Base-by-base conservation (phyloP, 2,113 vertebrate species). In the Bos javanicus region DNA sequence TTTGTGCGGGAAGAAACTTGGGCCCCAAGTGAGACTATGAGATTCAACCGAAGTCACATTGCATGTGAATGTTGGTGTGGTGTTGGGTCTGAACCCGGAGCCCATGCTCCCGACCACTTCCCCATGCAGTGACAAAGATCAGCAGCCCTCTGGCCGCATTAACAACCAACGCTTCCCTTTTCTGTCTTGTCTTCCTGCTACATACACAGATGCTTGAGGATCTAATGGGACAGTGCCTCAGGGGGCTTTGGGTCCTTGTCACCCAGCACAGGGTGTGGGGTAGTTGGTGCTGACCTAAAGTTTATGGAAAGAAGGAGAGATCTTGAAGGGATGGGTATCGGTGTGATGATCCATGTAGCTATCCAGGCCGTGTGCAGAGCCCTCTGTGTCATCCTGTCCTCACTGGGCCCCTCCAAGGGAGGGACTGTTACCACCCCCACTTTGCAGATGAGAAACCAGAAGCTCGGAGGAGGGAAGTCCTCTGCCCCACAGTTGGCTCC, bases 231-330 rank as follows among this genome's bases (percentile, higher is more conserved):
- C 48, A 28, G 36, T 48, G 64, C 25, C 25, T 43, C 33, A 25
- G 5, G 11, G 7, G 11, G 30, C 71, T 39, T 48, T 62, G 74
- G 54, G 30, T 12, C n/a, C 30, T 14, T 74, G 67, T 1, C 21
- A 12, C 67, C 36, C 3, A 13, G n/a, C 21, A 9, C 1, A 5
- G 48, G 7, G 30, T 8, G 3, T 8, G 7, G 25, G 48, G 14
- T 39, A 21, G 46, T 46, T 62, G n/a, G 62, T 60, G 62, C 43
- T n/a, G 64, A 33, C 64, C 39, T 23, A 9, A 3, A 5, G 19
- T 33, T 43, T 13, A 21, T 21, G 59, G 76, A n/a, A 81, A 46
- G 90, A 30, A 62, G 59, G 36, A 33, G 43, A 74, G 62, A 21
- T 6, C 33, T 76, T 39, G 25, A 25, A 74, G 85, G 26, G 36